These are phyloP conservation scores for Psittacula cyanocephala DNA, from an alignment of 2,113 vertebrate genomes.

Conservation along the genomic window DNA sequence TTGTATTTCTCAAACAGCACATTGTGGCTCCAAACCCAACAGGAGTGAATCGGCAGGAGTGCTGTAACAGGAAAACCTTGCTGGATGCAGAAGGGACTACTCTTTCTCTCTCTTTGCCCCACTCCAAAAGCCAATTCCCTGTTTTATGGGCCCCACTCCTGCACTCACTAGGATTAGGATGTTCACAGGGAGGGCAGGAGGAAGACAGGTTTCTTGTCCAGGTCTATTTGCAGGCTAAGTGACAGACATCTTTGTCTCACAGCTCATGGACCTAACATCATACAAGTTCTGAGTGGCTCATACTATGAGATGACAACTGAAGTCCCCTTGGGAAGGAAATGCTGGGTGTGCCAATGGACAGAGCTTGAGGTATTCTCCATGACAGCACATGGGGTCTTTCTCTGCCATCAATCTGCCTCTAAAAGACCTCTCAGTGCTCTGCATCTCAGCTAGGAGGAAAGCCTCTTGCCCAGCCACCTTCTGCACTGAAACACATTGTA, in stretches of 20 bases:
- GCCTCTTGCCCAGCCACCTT: not conserved
- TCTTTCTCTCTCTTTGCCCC: not conserved
- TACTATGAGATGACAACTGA: not conserved
- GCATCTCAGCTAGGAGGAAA: not conserved
- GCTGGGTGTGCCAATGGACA: not conserved
- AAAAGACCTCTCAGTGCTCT: not conserved
- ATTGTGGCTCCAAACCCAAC: not conserved
- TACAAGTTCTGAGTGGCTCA: not conserved
- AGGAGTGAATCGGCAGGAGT: not conserved
- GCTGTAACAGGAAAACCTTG: not conserved
- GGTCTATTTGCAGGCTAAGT: not conserved
- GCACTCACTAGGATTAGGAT: not conserved
- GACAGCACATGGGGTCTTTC: not conserved
- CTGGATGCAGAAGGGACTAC: not conserved
- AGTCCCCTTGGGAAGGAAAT: not conserved
- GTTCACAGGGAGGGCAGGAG: not conserved
- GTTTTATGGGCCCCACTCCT: not conserved
- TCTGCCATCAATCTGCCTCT: not conserved
- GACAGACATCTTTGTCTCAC: not conserved
- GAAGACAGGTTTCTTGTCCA: not conserved
- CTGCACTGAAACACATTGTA: not conserved
- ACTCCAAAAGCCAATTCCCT: not conserved
- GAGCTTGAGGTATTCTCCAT: not conserved
- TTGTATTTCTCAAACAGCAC: not conserved
- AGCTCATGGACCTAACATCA: not conserved